Base-by-base conservation (phyloP, 2,113 vertebrate genomes). In the Nanorana parkeri region DNA sequence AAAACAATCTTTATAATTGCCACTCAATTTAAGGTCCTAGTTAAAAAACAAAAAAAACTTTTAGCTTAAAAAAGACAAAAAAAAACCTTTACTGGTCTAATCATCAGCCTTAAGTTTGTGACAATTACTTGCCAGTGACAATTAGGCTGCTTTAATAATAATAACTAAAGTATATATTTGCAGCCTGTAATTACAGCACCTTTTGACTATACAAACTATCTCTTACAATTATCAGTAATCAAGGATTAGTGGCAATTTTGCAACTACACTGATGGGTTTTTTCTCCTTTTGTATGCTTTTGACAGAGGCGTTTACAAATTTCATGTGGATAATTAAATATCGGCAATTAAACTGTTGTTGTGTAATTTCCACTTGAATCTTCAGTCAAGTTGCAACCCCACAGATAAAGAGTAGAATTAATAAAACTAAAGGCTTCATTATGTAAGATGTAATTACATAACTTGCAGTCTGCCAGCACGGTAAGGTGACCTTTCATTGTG, bases 141-240 rank as follows among this genome's bases (percentile, higher is more conserved):
- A 19, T 47, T 71, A 60, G 29, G 17, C 55, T 51, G 55, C 69
- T 68, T 68, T 51, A 58, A 36, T 78, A 65, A 78, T 80, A 69
- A 47, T 61, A 28, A 4, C 32, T 19, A 80, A 80, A 69, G 55
- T 61, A 80, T 69, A 68, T 80, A 61, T 80, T 69, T 69, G 21
- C 32, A 5, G 17, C 6, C 54, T 61, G 24, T 80, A 80, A 80
- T 69, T 80, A 71, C 17, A 10, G 29, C 26, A 80, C 78, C 21
- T 67, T 80, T 16, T 80, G 66, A 60, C 55, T 80, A 69, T 13
- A 60, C 66, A 80, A 69, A 80, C 69, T 69, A 61, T 79, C 28
- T 68, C 47, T 26, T 68, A 69, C 55, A 69, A 69, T 69, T 80
- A 80, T 55, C 67, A 20, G 54, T 58, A 41, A 68, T 79, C 54